Evolutionary conservation across 2,113 vertebrate genomes (phyloP).

Genomic region (Petroica traversi): DNA sequence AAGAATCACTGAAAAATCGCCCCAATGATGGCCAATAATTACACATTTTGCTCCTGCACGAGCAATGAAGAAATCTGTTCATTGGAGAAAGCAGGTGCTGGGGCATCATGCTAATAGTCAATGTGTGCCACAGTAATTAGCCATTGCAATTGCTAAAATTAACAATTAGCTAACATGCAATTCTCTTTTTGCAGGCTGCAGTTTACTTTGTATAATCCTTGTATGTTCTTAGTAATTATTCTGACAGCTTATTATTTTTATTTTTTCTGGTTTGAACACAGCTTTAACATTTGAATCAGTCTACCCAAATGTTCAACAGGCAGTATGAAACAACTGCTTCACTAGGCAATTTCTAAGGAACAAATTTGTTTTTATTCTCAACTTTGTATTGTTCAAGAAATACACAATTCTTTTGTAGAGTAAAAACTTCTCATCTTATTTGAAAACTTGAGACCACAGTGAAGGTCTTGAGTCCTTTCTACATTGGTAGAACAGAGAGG

Average conservation of each 20-base stretch:
- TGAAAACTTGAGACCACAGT: neutral
- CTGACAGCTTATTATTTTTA: conserved; percentile 90
- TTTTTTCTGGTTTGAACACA: conserved; percentile 84
- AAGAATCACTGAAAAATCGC: conserved; percentile 99
- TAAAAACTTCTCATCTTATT: conserved; percentile 32
- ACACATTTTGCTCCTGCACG: conserved; percentile 98
- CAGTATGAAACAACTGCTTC: conserved; percentile 78
- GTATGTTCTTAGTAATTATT: conserved; percentile 89
- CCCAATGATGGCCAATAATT: conserved; percentile 99
- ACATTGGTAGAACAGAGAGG: neutral
- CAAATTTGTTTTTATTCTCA: conserved; percentile 75
- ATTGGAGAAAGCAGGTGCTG: conserved; percentile 97
- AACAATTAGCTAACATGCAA: conserved; percentile 99
- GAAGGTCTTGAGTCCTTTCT: neutral
- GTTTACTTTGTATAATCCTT: conserved; percentile 95
- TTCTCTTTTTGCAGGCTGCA: conserved; percentile 90
- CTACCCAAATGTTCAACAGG: conserved; percentile 82
- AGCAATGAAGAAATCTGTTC: conserved; percentile 86
- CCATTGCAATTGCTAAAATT: conserved; percentile 97
- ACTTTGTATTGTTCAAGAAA: conserved; percentile 70
- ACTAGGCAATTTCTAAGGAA: conserved; percentile 75
- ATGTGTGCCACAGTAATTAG: conserved; percentile 98
- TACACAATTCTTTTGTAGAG: conserved; percentile 41
- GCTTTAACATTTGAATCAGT: conserved; percentile 81
- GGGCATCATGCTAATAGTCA: conserved; percentile 99